phyloP scores from a whole-genome alignment of 2,888 invertebrate genomes.

The Suillia variegata region DNA sequence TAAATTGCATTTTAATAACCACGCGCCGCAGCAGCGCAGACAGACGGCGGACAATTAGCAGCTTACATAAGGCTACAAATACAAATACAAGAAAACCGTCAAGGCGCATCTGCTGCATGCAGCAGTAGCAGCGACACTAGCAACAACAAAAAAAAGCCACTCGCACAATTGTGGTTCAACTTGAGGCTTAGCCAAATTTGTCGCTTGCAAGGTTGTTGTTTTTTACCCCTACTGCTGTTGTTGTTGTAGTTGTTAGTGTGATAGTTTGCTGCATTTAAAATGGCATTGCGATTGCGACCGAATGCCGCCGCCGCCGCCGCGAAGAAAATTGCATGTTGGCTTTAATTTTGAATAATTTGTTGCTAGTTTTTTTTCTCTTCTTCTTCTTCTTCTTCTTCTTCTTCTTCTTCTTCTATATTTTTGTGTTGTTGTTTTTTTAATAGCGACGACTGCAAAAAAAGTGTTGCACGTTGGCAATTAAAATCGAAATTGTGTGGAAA shows the following conservation, averaged over 20 bases:
- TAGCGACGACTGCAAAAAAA: no score
- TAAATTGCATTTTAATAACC: slow-evolving; percentile 28
- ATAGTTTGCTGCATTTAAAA: slow-evolving; percentile 13
- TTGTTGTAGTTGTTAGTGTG: not conserved
- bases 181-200: slow-evolving; percentile 24
- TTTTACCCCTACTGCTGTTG: not conserved
- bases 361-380: no score
- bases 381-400: no score
- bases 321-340: slow-evolving; percentile 1
- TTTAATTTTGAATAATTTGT: not conserved
- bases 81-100: not conserved
- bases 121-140: not conserved
- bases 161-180: slow-evolving; percentile 5
- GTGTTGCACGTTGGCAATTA: not conserved
- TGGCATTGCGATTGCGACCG: slow-evolving; percentile 21
- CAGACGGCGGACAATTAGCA: slow-evolving; percentile 3
- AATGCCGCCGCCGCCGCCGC: no score
- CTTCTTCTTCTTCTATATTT: no score
- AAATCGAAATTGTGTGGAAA: not conserved
- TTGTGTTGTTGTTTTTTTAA: no score
- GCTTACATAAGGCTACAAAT: not conserved
- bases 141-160: not conserved
- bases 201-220: slow-evolving; percentile 23
- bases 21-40: not conserved
- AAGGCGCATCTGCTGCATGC: slow-evolving; percentile 3